Percentiles rank a stretch among this genome's conserved stretches.
phyloP scores from a whole-genome alignment of 2,797 vertebrate genomes.

The Aphelocoma californica region DNA sequence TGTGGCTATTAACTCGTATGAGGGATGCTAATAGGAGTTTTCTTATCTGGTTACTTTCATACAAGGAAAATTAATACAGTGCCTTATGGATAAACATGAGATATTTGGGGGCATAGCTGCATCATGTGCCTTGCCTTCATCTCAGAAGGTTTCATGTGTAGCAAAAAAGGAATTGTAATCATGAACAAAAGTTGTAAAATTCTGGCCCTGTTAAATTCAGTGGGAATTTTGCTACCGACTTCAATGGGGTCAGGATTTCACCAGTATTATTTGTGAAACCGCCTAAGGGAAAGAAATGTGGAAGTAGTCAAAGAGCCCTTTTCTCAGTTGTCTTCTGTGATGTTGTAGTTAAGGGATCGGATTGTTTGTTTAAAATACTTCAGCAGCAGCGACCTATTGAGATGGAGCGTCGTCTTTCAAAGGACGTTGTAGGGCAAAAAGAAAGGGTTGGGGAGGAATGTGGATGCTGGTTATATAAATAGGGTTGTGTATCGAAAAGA shows the following conservation, averaged over 20 bases:
- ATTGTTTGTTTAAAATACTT: slow-evolving; percentile 44
- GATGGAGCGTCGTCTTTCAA: background rate
- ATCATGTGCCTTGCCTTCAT: background rate
- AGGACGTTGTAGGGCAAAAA: background rate
- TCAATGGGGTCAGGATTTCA: background rate
- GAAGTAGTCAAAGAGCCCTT: slow-evolving; percentile 8
- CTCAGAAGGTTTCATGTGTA: background rate
- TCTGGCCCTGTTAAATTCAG: background rate
- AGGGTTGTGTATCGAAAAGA: background rate
- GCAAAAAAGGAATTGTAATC: slow-evolving; percentile 15
- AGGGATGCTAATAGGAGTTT: background rate
- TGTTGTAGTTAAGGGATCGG: background rate
- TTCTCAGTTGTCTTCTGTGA: background rate
- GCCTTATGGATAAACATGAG: slow-evolving; percentile 12
- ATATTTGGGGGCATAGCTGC: background rate
- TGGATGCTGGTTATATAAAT: slow-evolving; percentile 32
- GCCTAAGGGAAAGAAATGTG: background rate
- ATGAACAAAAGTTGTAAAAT: background rate
- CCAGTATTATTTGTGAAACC: background rate
- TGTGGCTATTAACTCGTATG: background rate
- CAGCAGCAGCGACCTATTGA: background rate
- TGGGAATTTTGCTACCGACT: background rate
- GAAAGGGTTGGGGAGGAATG: background rate
- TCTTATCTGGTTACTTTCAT: slow-evolving; percentile 7
- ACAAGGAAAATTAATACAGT: background rate